Conservation (phyloP, 2,113 vertebrate genomes). For the Poeciliopsis retropinna region DNA sequence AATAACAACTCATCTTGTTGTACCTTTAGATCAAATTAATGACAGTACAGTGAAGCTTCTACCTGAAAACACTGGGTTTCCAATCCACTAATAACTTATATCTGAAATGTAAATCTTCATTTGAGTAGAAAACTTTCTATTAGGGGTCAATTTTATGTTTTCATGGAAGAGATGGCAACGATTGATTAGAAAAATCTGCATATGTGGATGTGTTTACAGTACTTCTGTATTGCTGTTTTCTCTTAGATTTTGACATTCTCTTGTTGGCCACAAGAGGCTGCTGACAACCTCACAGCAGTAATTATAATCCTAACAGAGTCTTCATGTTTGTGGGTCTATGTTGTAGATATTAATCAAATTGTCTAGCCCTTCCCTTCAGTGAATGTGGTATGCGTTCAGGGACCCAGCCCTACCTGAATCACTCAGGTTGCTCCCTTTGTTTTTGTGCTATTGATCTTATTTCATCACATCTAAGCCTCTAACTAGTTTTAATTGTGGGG, state of each 20-base stretch:
- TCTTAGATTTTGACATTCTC: background rate
- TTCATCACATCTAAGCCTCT: background rate
- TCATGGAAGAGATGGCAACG: background rate
- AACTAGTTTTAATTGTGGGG: constrained; percentile 6
- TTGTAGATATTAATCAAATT: constrained; percentile 57
- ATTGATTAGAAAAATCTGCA: background rate
- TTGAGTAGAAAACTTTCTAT: background rate
- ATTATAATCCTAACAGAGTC: constrained; percentile 37
- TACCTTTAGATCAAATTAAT: background rate
- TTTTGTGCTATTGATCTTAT: constrained; percentile 7
- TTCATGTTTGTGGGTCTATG: constrained; percentile 55
- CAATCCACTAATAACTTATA: background rate
- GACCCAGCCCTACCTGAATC: constrained; percentile 40
- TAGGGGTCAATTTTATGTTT: background rate
- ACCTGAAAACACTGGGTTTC: background rate
- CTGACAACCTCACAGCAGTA: constrained; percentile 62
- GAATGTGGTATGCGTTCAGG: constrained; percentile 41
- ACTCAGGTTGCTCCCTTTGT: constrained; percentile 30
- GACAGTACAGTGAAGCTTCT: background rate
- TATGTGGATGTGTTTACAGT: background rate
- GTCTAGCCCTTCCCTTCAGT: constrained; percentile 45
- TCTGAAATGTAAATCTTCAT: background rate
- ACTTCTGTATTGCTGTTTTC: background rate
- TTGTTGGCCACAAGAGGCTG: constrained; percentile 79
- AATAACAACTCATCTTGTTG: background rate